Percentiles rank a stretch among this genome's conserved stretches.
Conservation (phyloP, 2,888 invertebrate species). For the Hydraecia micacea region DNA sequence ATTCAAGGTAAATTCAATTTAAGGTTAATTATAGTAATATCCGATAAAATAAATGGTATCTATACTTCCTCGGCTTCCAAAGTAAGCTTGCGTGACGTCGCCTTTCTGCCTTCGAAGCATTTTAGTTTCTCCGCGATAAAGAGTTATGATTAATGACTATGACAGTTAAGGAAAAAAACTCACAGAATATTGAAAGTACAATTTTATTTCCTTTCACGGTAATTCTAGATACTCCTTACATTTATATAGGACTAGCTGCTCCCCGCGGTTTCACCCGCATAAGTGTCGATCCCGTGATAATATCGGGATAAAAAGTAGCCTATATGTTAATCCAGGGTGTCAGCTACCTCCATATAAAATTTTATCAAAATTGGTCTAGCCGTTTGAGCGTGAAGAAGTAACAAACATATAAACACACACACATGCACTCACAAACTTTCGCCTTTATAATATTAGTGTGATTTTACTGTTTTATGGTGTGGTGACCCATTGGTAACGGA, state of each 20-base stretch:
- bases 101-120: slow-evolving; percentile 47
- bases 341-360: too few relatives aligned
- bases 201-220: neutral
- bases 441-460: too few relatives aligned
- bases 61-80: neutral
- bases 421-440: too few relatives aligned
- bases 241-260: neutral
- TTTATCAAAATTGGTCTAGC: too few relatives aligned
- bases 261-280: too few relatives aligned
- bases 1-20: too few relatives aligned
- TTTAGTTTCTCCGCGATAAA: slow-evolving; percentile 50
- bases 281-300: too few relatives aligned
- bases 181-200: neutral
- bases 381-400: too few relatives aligned
- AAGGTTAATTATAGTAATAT: slow-evolving; percentile 1
- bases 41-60: neutral
- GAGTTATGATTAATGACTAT: slow-evolving; percentile 51
- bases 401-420: too few relatives aligned
- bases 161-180: neutral
- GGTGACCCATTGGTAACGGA: neutral
- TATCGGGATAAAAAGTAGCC: too few relatives aligned
- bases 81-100: slow-evolving; percentile 19
- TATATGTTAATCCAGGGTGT: too few relatives aligned
- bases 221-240: neutral
- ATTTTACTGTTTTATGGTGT: neutral